Conservation (phyloP, 2,888 invertebrate genomes). For the Eulithis testata region DNA sequence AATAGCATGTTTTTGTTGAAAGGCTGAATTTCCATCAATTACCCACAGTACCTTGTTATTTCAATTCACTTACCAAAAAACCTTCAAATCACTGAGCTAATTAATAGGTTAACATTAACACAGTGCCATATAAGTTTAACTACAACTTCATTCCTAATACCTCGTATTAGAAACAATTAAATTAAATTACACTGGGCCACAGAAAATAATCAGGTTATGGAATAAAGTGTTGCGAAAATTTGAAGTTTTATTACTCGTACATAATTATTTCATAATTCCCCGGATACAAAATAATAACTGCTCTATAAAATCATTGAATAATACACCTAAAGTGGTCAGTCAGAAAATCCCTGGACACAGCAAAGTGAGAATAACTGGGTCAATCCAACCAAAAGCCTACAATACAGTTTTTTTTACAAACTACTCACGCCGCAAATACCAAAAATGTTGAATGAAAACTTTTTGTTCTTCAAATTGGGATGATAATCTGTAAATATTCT, state of each 20-base stretch:
- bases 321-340: not conserved
- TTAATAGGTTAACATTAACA: slow-evolving; percentile 5
- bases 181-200: not conserved
- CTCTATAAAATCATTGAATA: not conserved
- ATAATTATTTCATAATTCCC: not conserved
- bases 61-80: slow-evolving; percentile 20
- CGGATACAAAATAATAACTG: slow-evolving; percentile 5
- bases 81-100: slow-evolving; percentile 12
- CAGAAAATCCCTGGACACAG: not conserved
- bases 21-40: slow-evolving; percentile 16
- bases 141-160: slow-evolving; percentile 14
- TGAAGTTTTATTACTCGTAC: not conserved
- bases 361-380: not conserved
- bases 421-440: too few species aligned
- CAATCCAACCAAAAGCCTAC: not conserved
- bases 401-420: too few species aligned
- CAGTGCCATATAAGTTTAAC: slow-evolving; percentile 9
- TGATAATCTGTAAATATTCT: too few species aligned
- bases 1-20: not conserved
- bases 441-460: too few species aligned
- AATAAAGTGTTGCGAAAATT: not conserved
- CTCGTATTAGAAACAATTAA: slow-evolving; percentile 14
- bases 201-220: slow-evolving; percentile 1
- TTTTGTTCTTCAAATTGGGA: too few species aligned
- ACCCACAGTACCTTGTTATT: slow-evolving; percentile 10